Conservation (phyloP, 2,113 vertebrate genomes). For the Dromaius novaehollandiae region DNA sequence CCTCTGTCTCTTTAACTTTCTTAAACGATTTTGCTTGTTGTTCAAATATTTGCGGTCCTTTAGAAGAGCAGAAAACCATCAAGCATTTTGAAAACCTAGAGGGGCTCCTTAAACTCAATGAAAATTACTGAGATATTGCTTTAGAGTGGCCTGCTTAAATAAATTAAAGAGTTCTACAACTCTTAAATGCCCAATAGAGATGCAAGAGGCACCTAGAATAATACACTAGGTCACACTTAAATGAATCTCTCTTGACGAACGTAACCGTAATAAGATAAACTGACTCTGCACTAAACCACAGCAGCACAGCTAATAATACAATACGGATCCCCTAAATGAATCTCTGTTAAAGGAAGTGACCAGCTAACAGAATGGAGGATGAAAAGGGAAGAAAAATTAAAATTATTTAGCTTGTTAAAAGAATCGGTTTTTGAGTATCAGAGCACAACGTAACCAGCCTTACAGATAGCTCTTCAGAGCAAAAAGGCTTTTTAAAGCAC, state of each 20-base stretch:
- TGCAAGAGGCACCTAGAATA: slow-evolving; percentile 65
- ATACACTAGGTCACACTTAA: slow-evolving; percentile 78
- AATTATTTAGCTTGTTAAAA: slow-evolving; percentile 70
- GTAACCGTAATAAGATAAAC: slow-evolving; percentile 68
- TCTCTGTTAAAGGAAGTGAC: slow-evolving; percentile 64
- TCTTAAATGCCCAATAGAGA: slow-evolving; percentile 70
- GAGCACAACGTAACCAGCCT: slow-evolving; percentile 61
- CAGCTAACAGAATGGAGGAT: slow-evolving; percentile 59
- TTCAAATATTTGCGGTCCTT: slow-evolving; percentile 74
- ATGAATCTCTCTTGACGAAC: slow-evolving; percentile 72
- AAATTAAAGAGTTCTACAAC: slow-evolving; percentile 78
- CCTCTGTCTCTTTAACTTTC: not conserved
- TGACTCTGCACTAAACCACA: slow-evolving; percentile 57
- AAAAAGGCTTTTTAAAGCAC: slow-evolving; percentile 34
- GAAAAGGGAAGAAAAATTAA: slow-evolving; percentile 60
- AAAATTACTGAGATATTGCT: slow-evolving; percentile 65
- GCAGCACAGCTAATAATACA: slow-evolving; percentile 51
- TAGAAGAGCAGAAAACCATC: slow-evolving; percentile 66
- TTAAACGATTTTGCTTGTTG: slow-evolving; percentile 41
- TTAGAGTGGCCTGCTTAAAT: slow-evolving; percentile 72
- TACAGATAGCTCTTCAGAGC: not conserved
- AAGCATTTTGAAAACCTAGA: slow-evolving; percentile 72
- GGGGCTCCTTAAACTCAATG: slow-evolving; percentile 67
- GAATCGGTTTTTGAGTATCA: slow-evolving; percentile 73
- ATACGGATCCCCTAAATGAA: slow-evolving; percentile 37